Conservation (phyloP, 2,888 invertebrate species). For the Oligia latruncula region DNA sequence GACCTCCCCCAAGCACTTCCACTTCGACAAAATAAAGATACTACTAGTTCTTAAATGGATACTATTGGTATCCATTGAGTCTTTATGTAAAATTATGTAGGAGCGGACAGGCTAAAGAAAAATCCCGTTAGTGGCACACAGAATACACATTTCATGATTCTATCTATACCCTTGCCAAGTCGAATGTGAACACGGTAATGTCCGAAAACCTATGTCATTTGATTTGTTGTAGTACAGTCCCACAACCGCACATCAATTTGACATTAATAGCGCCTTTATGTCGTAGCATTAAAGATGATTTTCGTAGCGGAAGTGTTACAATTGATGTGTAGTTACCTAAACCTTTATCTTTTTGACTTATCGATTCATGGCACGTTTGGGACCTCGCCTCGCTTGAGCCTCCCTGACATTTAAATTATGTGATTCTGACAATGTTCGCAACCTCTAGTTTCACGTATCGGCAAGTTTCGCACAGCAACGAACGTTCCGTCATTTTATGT, state of each 20-base stretch:
- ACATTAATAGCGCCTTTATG: background rate
- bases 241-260: no score
- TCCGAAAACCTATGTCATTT: conserved; percentile 20
- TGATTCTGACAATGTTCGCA: conserved; percentile 27
- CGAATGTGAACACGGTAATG: conserved; percentile 20
- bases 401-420: conserved; percentile 43
- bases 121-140: background rate
- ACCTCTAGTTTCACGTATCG: conserved; percentile 16
- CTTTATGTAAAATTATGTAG: background rate
- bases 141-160: conserved; percentile 4
- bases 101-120: background rate
- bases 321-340: background rate
- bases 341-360: conserved; percentile 18
- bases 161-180: conserved; percentile 14
- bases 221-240: conserved; percentile 42
- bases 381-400: background rate
- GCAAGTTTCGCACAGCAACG: conserved; percentile 12
- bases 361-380: conserved; percentile 39
- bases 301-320: background rate
- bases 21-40: background rate
- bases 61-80: background rate
- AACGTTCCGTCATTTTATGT: conserved; percentile 15
- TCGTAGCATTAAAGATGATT: background rate
- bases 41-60: background rate
- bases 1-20: no score